A percentile compares a stretch with the other conserved stretches of the same genome.
Evolutionary conservation across 2,888 invertebrate species (phyloP).

Genomic region (Mythimna loreyi): DNA sequence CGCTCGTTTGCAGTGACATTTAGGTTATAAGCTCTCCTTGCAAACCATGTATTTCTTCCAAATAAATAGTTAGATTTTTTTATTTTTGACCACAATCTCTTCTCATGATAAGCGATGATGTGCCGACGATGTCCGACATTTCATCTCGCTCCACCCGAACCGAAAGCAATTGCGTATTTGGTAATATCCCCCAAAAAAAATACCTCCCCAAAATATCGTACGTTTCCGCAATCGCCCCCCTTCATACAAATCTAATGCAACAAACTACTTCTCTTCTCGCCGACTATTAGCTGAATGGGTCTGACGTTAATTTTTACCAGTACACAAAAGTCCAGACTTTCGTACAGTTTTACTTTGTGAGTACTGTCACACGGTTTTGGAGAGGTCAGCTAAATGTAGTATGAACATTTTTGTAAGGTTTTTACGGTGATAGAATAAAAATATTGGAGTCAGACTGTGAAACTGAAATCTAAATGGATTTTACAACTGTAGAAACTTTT

Average conservation of each 20-base stretch:
- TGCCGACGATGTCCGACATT: too few species aligned
- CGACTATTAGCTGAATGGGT: constrained; percentile 70
- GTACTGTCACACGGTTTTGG: constrained; percentile 14
- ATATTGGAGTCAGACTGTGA: neutral
- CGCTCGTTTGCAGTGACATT: too few species aligned
- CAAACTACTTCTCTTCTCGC: constrained; percentile 71
- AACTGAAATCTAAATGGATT: neutral
- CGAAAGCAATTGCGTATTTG: too few species aligned
- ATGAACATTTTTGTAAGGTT: constrained; percentile 14
- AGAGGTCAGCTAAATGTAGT: constrained; percentile 12
- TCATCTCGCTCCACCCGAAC: too few species aligned
- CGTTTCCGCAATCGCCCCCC: constrained; percentile 32
- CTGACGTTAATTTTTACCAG: constrained; percentile 70
- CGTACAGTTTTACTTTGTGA: constrained; percentile 28
- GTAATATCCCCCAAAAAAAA: too few species aligned
- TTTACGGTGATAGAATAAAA: neutral
- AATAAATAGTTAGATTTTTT: too few species aligned
- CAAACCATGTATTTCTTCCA: too few species aligned
- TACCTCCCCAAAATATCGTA: constrained; percentile 17
- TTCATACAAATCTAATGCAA: constrained; percentile 70
- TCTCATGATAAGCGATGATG: too few species aligned
- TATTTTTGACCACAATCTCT: too few species aligned
- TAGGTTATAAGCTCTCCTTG: too few species aligned
- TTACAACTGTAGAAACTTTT: too few species aligned
- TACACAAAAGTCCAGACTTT: constrained; percentile 43